A percentile compares a stretch with the other conserved stretches of the same genome.
These are phyloP conservation scores for Upupa epops DNA, from an alignment of 2,113 vertebrate genomes.

Conservation along the genomic window DNA sequence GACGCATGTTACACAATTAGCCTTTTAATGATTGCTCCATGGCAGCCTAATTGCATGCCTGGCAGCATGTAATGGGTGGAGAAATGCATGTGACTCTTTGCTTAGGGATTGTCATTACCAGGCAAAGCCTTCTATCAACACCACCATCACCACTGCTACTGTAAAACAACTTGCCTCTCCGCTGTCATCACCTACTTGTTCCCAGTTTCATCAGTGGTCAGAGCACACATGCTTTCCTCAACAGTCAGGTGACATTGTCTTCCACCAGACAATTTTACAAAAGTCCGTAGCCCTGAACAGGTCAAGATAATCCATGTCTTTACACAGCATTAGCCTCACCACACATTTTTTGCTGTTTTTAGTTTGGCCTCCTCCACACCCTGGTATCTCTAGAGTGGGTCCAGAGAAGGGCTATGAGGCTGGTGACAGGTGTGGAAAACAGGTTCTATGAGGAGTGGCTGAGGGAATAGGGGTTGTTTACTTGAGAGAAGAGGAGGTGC, in stretches of 20 bases:
- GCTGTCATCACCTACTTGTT: not conserved
- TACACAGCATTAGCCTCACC: rapidly evolving
- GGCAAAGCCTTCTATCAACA: not conserved
- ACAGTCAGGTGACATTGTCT: not conserved
- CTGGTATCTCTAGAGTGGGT: too few relatives aligned
- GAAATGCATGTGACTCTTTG: not conserved
- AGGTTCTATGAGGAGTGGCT: too few relatives aligned
- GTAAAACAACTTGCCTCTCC: not conserved
- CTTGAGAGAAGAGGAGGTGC: too few relatives aligned
- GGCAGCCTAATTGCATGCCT: not conserved
- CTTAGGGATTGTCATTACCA: not conserved
- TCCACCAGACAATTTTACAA: not conserved
- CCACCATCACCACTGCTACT: not conserved
- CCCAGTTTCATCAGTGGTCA: not conserved
- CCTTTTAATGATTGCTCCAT: not conserved
- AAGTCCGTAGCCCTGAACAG: not conserved
- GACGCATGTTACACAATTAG: not conserved
- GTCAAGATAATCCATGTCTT: rapidly evolving
- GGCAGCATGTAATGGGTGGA: not conserved
- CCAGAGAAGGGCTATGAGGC: too few relatives aligned
- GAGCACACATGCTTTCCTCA: not conserved
- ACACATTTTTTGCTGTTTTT: not conserved
- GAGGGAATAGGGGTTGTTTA: too few relatives aligned
- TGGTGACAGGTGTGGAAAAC: too few relatives aligned
- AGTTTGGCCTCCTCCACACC: rapidly evolving